phyloP scores from a whole-genome alignment of 2,888 invertebrate genomes.

The Aspidiotus destructor region DNA sequence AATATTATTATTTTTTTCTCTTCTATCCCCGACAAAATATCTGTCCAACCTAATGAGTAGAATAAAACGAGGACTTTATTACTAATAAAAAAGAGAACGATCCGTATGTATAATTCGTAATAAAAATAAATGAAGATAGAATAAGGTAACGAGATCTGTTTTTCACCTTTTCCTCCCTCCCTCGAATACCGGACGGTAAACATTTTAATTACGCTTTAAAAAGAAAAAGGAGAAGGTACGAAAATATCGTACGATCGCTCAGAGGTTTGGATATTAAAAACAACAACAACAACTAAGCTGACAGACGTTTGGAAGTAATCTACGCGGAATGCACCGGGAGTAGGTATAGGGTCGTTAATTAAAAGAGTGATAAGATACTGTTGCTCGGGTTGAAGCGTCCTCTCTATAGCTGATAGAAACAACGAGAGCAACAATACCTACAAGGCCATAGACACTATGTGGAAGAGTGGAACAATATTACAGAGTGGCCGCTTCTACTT shows the following conservation, averaged over 20 bases:
- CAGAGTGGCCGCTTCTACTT: conserved; percentile 28
- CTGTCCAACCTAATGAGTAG: neutral
- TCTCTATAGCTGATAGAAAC: conserved; percentile 1
- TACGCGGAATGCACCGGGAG: neutral
- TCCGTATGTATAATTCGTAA: neutral
- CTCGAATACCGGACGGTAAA: neutral
- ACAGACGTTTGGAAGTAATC: conserved; percentile 10
- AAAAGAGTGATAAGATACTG: conserved; percentile 25
- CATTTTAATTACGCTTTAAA: conserved; percentile 2
- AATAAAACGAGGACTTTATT: neutral
- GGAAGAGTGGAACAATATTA: conserved; percentile 22
- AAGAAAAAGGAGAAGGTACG: neutral
- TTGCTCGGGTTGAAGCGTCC: neutral
- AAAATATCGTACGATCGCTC: neutral
- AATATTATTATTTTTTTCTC: too few relatives aligned
- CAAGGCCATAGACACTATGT: neutral
- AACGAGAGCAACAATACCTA: conserved; percentile 12
- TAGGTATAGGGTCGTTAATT: conserved; percentile 24
- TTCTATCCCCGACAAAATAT: too few relatives aligned
- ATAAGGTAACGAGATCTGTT: neutral
- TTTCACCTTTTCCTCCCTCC: neutral
- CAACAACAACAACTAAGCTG: neutral
- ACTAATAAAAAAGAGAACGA: neutral
- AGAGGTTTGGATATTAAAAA: too few relatives aligned
- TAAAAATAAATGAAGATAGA: neutral